Conservation (phyloP, 2,113 vertebrate species). For the Kryptolebias marmoratus region DNA sequence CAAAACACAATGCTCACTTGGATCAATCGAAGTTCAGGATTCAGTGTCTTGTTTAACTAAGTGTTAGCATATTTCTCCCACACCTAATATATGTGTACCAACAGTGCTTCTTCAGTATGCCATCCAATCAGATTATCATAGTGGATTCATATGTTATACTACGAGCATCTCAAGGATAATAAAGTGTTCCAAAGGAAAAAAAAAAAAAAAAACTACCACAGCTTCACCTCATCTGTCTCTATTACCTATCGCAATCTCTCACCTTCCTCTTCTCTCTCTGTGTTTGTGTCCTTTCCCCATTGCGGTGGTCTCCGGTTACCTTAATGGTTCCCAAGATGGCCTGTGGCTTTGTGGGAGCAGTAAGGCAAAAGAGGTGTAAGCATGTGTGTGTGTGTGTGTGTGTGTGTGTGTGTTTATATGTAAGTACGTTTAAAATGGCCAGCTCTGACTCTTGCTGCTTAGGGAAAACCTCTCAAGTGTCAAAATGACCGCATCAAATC, state of each 20-base stretch:
- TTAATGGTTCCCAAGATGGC: constrained; percentile 86
- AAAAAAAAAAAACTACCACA: constrained; percentile 2
- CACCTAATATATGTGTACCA: too few relatives aligned
- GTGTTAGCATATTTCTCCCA: too few relatives aligned
- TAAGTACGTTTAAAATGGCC: constrained; percentile 64
- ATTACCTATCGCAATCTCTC: constrained; percentile 56
- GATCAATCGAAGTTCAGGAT: too few relatives aligned
- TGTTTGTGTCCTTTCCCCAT: constrained; percentile 82
- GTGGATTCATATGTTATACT: too few relatives aligned
- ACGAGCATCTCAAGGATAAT: not conserved
- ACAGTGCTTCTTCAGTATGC: too few relatives aligned
- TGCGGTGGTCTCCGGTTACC: constrained; percentile 83
- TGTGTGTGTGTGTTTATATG: constrained; percentile 36
- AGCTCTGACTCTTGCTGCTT: constrained; percentile 54
- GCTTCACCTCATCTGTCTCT: constrained; percentile 27
- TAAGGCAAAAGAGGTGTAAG: constrained; percentile 48
- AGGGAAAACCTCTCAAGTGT: constrained; percentile 77
- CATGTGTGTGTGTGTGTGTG: not conserved
- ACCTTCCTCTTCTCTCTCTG: constrained; percentile 63
- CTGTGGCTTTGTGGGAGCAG: constrained; percentile 80
- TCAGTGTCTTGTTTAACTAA: too few relatives aligned
- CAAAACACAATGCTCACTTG: too few relatives aligned
- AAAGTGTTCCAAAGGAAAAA: constrained; percentile 1
- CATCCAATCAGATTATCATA: too few relatives aligned
- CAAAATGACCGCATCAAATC: constrained; percentile 75